Base-by-base conservation (phyloP, 2,113 vertebrate genomes). In the Hippocampus barbouri region DNA sequence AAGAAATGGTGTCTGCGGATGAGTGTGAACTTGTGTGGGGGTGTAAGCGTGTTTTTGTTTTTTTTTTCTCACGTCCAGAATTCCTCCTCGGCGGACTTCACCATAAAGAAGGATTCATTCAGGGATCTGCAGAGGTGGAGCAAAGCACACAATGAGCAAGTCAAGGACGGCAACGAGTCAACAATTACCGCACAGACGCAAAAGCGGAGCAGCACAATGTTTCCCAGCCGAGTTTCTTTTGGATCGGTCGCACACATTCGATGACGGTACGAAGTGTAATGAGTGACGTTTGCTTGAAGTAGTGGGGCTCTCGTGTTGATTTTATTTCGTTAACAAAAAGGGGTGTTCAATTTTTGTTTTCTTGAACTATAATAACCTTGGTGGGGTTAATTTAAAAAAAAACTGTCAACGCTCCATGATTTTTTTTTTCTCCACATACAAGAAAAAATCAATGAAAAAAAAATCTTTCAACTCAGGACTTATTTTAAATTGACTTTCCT, bases 11-110 rank as follows among this genome's bases (percentile, higher is more conserved):
- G 45, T 25, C 56, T 38, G 10, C 43, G 43, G 10, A 45, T 15
- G 18, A 54, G 45, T 69, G 65, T 49, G 15, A 49, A 49, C 4
- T 14, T 11, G 10, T 66, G 69, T 54, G 51, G 10, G 64, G 49
- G 56, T 68, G 69, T 53, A 41, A 47, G 43, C 51, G 49, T 61
- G 62, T 56, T 9, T 57, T 30, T 34, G 30, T 34, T 34, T 34
- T 34, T 25, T 59, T 59, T 18, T 49, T 65, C 90, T 91, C 74
- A 93, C 92, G 12, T 62, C 88, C 87, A 93, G 72, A 89, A 93
- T 73, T 93, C 90, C 60, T 77, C 70, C 71, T 91, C 91, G 0
- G 92, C 59, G 38, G 82, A 15, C 68, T 5, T 73, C 70, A 77
- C 76, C 71, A 80, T 70, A 6, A 79, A 2, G 56, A 43, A 73